Percentiles rank a stretch among this genome's conserved stretches.
Evolutionary conservation across 2,888 invertebrate genomes (phyloP).

Genomic region (Athripsodes cinereus): DNA sequence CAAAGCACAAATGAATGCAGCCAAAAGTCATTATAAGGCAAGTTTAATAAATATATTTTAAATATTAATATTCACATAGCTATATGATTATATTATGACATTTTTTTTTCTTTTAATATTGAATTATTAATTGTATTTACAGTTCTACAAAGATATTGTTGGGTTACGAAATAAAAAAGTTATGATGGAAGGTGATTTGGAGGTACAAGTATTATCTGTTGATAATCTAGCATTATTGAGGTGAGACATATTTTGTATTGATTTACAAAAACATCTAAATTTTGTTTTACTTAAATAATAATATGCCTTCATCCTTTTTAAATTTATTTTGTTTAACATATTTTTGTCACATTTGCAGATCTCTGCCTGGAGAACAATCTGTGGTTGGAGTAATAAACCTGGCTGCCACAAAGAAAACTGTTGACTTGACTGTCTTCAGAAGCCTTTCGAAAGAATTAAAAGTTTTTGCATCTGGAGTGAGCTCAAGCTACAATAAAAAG

Average conservation of each 20-base stretch:
- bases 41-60: too few species aligned
- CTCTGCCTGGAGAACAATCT: constrained; percentile 33
- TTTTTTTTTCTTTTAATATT: not conserved
- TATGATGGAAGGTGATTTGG: constrained; percentile 37
- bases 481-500: constrained; percentile 36
- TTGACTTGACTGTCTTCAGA: constrained; percentile 36
- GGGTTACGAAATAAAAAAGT: constrained; percentile 38
- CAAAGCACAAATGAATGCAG: constrained; percentile 38
- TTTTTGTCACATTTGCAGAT: not conserved
- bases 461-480: constrained; percentile 38
- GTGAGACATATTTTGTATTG: too few species aligned
- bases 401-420: constrained; percentile 32
- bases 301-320: too few species aligned
- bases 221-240: constrained; percentile 39
- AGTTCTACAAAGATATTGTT: constrained; percentile 52
- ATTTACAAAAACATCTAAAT: constrained; percentile 9
- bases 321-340: too few species aligned
- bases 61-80: too few species aligned
- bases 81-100: too few species aligned
- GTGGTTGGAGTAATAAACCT: constrained; percentile 46
- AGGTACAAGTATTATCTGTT: constrained; percentile 35
- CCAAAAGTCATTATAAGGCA: constrained; percentile 48
- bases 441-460: constrained; percentile 33
- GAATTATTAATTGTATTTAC: constrained; percentile 24
- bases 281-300: not conserved